Base-by-base conservation (phyloP, 2,888 invertebrate genomes). In the Parapristionchus giblindavisi region DNA sequence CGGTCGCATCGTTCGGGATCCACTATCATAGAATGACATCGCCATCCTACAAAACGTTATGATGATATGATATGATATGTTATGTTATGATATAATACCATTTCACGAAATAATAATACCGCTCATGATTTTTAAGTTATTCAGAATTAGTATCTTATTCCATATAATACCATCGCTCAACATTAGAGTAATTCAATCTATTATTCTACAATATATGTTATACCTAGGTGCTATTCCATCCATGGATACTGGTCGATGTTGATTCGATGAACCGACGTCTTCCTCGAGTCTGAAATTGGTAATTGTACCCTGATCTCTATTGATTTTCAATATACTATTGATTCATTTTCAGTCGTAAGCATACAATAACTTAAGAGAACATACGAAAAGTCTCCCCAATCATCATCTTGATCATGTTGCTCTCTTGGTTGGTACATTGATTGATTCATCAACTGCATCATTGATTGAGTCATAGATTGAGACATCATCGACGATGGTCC, bases 311-410 rank as follows among this genome's bases (percentile, higher is more conserved):
- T 60, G 6, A 34, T 32, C 17, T 6, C 27, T 34, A 14, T 34
- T 6, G 11, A 43, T 43, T 14, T 14, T 17, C 43, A 17, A 43
- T 8, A 14, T 43, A 17, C 43, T 14, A 43, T 43, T 43, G 8
- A 14, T n/a, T n/a, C n/a, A n/a, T 29, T 36, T 21, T 5, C 8
- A 6, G 36, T 2, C 8, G 17, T 43, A 43, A 43, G 11, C 24
- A 54, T 27, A 54, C 24, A 54, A 14, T 6, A 14, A n/a, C 14
- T 54, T 1, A 21, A 40, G 2, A 17, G 17, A 54, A 40, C 66
- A 38, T 5, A 78, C 78, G 38, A 73, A 56, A 79, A 79, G 40
- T 79, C 79, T 65, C 76, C 76, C 79, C 79, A 79, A 4, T 79
- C 79, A n/a, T 77, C 77, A 21, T 77, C 76, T 36, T 54, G 56